Base-by-base conservation (phyloP, 2,797 vertebrate species). In the Lagocephalus sceleratus region DNA sequence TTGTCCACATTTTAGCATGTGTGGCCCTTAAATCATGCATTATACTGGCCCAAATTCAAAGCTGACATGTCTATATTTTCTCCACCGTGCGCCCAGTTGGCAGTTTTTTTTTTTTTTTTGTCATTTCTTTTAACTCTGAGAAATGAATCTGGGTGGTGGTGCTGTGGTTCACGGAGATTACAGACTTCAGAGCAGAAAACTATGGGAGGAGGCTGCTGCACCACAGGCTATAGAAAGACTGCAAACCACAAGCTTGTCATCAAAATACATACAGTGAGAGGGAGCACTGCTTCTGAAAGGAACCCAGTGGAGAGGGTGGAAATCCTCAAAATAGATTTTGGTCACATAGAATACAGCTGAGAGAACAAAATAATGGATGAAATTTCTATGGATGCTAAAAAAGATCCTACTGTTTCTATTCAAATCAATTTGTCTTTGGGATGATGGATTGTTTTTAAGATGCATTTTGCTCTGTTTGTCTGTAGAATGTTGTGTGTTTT, bases 141-240 rank as follows among this genome's bases (percentile, higher is more conserved):
- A 75, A 78, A 61, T 67, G 73, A 68, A 74, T 72, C 58, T 72
- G 76, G 78, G 76, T 78, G 82, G 80, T 82, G 77, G 67, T 71
- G 64, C 66, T 76, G 75, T 45, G 78, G 83, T 76, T 51, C 40
- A 39, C 40, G 53, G 56, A 79, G 85, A 90, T 90, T 88, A 88
- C 71, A 88, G 85, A 66, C 61, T 50, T 66, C 60, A 38, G 55
- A 53, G 51, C 51, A 78, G 82, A 69, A 76, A 75, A 73, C 72
- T 63, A 49, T 63, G 87, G 86, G 85, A 85, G 87, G 87, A 83
- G 83, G 75, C 78, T 65, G 68, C 54, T 49, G 67, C 68, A 60
- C 78, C 73, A 48, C 75, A 63, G 44, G 77, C 79, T 80, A 86
- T 75, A 87, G 70, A 84, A 87, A 85, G 86, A 79, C 71, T 8